Evolutionary conservation across 2,113 vertebrate genomes (phyloP).

Genomic region (Lasiurus borealis): DNA sequence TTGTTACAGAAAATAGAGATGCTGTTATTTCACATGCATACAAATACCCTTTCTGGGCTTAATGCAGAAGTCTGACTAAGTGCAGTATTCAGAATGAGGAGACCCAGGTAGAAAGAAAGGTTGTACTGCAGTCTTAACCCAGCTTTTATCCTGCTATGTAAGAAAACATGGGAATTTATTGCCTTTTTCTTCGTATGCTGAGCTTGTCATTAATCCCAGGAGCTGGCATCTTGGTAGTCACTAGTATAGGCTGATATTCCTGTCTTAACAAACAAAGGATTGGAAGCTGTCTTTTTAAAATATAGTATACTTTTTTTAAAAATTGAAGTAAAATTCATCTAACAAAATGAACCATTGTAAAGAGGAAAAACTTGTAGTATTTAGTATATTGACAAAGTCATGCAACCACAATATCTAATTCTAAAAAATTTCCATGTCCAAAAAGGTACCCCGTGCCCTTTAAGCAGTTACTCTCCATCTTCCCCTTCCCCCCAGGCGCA

Average conservation of each 20-base stretch:
- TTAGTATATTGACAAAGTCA: neutral
- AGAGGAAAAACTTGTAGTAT: neutral
- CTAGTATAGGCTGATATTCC: neutral
- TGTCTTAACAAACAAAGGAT: neutral
- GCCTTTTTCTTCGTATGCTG: slow-evolving; percentile 58
- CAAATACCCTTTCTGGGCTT: slow-evolving; percentile 66
- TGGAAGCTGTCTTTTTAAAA: neutral
- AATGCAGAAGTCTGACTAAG: slow-evolving; percentile 26
- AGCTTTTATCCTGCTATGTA: neutral
- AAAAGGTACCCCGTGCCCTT: neutral
- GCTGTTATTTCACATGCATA: slow-evolving; percentile 24
- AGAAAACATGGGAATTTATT: slow-evolving; percentile 54
- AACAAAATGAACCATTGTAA: slow-evolving; percentile 22
- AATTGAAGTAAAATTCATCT: neutral
- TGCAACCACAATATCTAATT: neutral
- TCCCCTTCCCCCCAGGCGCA: fast-evolving
- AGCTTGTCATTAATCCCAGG: slow-evolving; percentile 63
- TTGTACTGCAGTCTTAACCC: neutral
- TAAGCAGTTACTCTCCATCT: neutral
- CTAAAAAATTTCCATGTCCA: neutral
- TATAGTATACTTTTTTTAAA: neutral
- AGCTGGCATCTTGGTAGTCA: neutral
- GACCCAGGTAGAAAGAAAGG: neutral
- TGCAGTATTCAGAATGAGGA: neutral
- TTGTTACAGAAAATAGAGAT: neutral